Base-by-base conservation (phyloP, 2,113 vertebrate species). In the Podarcis muralis region DNA sequence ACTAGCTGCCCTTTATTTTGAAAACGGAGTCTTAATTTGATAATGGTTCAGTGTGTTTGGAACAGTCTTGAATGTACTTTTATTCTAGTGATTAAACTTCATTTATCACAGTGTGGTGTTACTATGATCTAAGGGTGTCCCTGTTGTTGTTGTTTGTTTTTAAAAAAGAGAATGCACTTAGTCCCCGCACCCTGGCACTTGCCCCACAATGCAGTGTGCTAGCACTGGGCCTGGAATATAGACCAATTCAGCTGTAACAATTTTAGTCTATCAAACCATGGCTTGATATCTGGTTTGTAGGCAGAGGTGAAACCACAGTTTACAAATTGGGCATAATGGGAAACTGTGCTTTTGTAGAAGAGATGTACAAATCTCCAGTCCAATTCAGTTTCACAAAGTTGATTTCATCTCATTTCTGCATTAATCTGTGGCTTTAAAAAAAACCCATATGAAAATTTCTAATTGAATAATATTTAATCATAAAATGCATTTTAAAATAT, bases 21-120 rank as follows among this genome's bases (percentile, higher is more conserved):
- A 88, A 79, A 81, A 13, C 53, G 81, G 77, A 78, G 9, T 68
- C 92, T 91, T 87, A 88, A 94, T 92, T 93, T 92, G 62, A 84
- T 92, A 93, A 89, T 93, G 30, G 82, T 86, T 88, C 82, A n/a
- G 77, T 91, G 86, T 83, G 88, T 57, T 89, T 86, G 91, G 89
- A 94, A 92, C 82, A 30, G 53, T 83, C 43, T 85, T 77, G 88
- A 89, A 83, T 9, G 86, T 13, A 87, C 91, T 88, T 93, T 93
- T 62, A 93, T 48, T 93, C 88, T 84, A 89, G 85, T 91, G 85
- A 87, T 89, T 93, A 86, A 92, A n/a, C 90, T 91, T 89, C 32
- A 86, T n/a, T 81, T 80, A 90, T 43, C 80, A 40, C 35, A 40
- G 35, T 37, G 69, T 30, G 40, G 16, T 32, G 30, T 76, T 76